Conservation (phyloP, 2,797 vertebrate species). For the Staurois parvus region DNA sequence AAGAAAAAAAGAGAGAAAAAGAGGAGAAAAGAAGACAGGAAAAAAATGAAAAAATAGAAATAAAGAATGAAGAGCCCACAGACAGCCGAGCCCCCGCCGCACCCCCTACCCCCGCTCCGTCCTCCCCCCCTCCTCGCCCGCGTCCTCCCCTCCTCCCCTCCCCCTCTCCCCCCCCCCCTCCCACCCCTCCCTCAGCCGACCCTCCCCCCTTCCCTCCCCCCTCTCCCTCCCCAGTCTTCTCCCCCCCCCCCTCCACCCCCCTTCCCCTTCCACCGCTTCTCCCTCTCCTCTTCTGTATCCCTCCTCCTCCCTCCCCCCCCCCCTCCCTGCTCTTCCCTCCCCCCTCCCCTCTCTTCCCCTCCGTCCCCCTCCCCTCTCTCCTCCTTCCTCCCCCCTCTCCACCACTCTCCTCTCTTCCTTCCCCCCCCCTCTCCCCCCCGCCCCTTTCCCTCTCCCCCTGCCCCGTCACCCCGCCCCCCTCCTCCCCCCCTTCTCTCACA, state of each 20-base stretch:
- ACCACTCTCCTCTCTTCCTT: not conserved
- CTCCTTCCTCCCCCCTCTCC: not conserved
- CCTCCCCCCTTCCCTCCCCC: not conserved
- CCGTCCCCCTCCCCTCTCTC: slow-evolving; percentile 2
- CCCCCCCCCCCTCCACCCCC: not conserved
- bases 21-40: no score
- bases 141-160: slow-evolving; percentile 1
- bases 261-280: no score
- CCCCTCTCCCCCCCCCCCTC: slow-evolving; percentile 22
- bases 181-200: not conserved
- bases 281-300: no score
- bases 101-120: not conserved
- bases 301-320: not conserved
- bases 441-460: slow-evolving; percentile 21
- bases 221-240: not conserved
- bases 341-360: slow-evolving; percentile 5
- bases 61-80: no score
- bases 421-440: no score
- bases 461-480: not conserved
- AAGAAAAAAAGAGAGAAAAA: no score
- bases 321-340: slow-evolving; percentile 22
- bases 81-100: no score
- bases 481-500: not conserved
- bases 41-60: no score
- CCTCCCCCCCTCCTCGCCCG: not conserved